Conservation (phyloP, 2,888 invertebrate species). For the Alcis repandata region DNA sequence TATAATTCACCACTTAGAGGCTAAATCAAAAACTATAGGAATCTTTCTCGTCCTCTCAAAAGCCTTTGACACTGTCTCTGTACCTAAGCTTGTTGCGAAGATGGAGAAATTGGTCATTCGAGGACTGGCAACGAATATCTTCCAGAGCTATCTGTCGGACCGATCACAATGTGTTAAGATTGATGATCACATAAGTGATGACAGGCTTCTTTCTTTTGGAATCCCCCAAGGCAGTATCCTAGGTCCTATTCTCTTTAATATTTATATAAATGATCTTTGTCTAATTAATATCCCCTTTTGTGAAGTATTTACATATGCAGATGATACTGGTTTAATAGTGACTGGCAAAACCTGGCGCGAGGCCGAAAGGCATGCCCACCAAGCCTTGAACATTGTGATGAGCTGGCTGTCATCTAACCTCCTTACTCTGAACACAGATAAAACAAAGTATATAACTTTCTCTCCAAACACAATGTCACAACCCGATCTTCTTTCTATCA, state of each 20-base stretch:
- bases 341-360: not conserved
- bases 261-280: constrained; percentile 6
- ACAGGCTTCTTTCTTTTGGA: not conserved
- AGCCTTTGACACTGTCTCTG: constrained; percentile 18
- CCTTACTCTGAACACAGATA: not conserved
- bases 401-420: not conserved
- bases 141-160: not conserved
- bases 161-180: not conserved
- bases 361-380: not conserved
- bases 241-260: not conserved
- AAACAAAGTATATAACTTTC: not conserved
- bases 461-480: not conserved
- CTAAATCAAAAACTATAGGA: not conserved
- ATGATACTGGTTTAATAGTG: not conserved
- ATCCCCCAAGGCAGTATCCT: not conserved
- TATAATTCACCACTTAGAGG: constrained; percentile 3
- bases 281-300: not conserved
- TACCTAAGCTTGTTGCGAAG: constrained; percentile 3
- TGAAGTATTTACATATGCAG: not conserved
- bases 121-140: not conserved
- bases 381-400: not conserved
- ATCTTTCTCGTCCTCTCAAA: constrained; percentile 27
- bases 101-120: constrained; percentile 1
- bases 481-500: not conserved
- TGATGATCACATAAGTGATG: not conserved